phyloP scores from a whole-genome alignment of 2,113 vertebrate genomes.

The Caracal caracal region DNA sequence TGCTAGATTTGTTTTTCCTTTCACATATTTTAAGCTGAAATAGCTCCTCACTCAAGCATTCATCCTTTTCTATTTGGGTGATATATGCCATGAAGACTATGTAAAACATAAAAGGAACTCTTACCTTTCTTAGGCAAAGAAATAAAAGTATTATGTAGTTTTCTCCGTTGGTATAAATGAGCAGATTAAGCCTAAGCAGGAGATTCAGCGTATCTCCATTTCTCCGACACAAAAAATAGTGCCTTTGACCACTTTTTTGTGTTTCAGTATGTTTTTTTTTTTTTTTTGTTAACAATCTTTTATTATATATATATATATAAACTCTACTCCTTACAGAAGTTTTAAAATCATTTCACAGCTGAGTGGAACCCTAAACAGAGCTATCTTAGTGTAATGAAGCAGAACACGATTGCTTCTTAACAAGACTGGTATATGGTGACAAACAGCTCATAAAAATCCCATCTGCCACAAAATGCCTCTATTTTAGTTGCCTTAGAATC shows the following conservation, averaged over 20 bases:
- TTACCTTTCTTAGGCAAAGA: constrained; percentile 52
- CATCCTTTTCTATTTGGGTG: constrained; percentile 16
- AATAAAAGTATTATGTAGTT: constrained; percentile 64
- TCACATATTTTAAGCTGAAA: constrained; percentile 54
- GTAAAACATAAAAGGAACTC: constrained; percentile 51
- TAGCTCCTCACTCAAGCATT: background rate
- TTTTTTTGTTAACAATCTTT: constrained; percentile 81
- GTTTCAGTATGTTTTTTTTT: constrained; percentile 76
- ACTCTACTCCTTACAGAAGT: constrained; percentile 87
- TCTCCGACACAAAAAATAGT: constrained; percentile 67
- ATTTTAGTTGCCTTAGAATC: constrained; percentile 84
- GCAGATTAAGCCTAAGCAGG: constrained; percentile 73
- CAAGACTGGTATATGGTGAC: constrained; percentile 89
- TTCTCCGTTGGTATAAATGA: constrained; percentile 73
- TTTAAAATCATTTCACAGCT: constrained; percentile 91
- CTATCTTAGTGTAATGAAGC: constrained; percentile 91
- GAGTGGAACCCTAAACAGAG: constrained; percentile 89
- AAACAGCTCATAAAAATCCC: constrained; percentile 90
- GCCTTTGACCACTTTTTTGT: constrained; percentile 81
- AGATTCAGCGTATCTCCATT: constrained; percentile 67
- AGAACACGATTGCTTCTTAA: constrained; percentile 89
- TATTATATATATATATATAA: constrained; percentile 77
- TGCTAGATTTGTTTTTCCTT: constrained; percentile 22
- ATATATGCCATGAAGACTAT: constrained; percentile 23
- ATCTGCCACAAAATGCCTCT: constrained; percentile 87